Conservation (phyloP, 2,113 vertebrate species). For the Tichodroma muraria region DNA sequence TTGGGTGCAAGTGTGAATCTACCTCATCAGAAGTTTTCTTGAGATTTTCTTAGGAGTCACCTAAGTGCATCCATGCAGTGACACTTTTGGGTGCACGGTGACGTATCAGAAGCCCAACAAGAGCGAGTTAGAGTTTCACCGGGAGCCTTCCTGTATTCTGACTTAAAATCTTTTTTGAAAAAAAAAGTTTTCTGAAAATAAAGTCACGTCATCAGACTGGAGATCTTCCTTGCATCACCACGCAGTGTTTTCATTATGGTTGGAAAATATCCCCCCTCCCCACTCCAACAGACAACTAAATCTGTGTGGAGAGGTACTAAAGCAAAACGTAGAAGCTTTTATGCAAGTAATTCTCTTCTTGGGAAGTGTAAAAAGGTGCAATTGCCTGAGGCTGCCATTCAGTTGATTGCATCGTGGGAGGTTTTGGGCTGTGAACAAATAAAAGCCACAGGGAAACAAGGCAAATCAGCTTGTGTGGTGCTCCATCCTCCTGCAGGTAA, state of each 20-base stretch:
- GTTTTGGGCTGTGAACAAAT: background rate
- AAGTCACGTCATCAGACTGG: fast-evolving
- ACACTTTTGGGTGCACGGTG: fast-evolving
- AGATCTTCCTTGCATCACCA: background rate
- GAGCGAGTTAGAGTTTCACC: background rate
- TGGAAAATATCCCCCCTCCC: background rate
- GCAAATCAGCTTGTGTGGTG: background rate
- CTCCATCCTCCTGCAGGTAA: background rate
- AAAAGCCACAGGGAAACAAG: background rate
- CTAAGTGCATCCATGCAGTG: background rate
- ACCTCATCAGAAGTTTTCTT: background rate
- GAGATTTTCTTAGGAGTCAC: background rate
- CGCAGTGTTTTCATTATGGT: background rate
- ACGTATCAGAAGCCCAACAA: background rate
- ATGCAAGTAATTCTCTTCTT: background rate
- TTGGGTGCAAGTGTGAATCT: background rate
- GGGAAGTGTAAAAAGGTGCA: background rate
- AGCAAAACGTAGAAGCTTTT: background rate
- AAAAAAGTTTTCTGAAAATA: background rate
- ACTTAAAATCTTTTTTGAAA: background rate
- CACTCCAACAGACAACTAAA: background rate
- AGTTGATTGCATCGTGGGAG: background rate
- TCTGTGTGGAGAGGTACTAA: background rate
- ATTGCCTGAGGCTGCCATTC: background rate
- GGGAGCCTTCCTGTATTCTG: background rate